A percentile compares a stretch with the other conserved stretches of the same genome.
These are phyloP conservation scores for Aplidium turbinatum DNA, from an alignment of 23 tunicate species.

Conservation along the genomic window DNA sequence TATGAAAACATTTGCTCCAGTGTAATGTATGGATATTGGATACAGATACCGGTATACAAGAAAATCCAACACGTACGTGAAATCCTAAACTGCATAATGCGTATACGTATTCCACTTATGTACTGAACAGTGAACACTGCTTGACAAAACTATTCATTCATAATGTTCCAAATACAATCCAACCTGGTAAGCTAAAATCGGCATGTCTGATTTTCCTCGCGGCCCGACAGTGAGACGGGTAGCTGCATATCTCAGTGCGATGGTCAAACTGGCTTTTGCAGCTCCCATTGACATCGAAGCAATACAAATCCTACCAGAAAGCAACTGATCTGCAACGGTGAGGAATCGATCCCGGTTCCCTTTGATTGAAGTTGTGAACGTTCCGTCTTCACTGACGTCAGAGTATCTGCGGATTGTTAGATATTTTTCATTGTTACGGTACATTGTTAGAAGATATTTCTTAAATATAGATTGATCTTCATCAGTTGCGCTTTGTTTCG, in stretches of 20 bases:
- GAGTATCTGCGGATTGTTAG: conserved; percentile 72
- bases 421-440: too few species aligned
- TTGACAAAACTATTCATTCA: not conserved
- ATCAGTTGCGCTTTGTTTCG: too few species aligned
- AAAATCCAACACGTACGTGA: too few species aligned
- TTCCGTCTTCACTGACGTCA: conserved; percentile 82
- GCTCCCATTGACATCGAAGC: conserved; percentile 95
- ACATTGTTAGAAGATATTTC: too few species aligned
- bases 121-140: too few species aligned
- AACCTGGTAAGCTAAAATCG: conserved; percentile 91
- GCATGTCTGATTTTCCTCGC: conserved; percentile 92
- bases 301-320: conserved; percentile 93
- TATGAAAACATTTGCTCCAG: too few species aligned
- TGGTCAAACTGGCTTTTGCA: conserved; percentile 87
- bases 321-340: conserved; percentile 92
- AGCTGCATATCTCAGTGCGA: conserved; percentile 89
- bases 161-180: not conserved
- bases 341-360: conserved; percentile 82
- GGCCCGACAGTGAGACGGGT: conserved; percentile 91
- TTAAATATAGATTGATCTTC: too few species aligned
- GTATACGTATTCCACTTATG: too few species aligned
- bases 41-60: too few species aligned
- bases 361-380: conserved; percentile 70
- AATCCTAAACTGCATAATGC: too few species aligned
- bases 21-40: too few species aligned